Evolutionary conservation across 2,113 vertebrate species (phyloP).

Genomic region (Amphiprion ocellaris): DNA sequence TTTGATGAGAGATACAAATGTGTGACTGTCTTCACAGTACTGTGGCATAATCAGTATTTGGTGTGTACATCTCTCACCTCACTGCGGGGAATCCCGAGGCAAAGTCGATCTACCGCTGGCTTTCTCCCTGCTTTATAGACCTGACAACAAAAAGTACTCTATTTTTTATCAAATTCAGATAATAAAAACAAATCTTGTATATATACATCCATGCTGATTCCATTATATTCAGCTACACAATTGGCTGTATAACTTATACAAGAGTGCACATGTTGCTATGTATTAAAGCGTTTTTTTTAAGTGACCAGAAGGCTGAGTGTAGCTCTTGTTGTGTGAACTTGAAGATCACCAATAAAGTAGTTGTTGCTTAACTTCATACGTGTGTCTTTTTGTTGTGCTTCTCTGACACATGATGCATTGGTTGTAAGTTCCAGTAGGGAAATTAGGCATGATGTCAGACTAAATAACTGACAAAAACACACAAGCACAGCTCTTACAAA

Average conservation of each 20-base stretch:
- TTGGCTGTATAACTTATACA: too few relatives aligned
- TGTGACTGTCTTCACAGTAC: neutral
- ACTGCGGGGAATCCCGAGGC: slow-evolving; percentile 85
- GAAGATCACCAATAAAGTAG: neutral
- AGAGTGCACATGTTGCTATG: too few relatives aligned
- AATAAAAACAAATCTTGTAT: neutral
- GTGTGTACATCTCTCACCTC: slow-evolving; percentile 73
- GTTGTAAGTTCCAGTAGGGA: neutral
- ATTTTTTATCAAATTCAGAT: neutral
- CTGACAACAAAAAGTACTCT: slow-evolving; percentile 59
- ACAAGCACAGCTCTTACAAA: neutral
- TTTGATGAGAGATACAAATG: neutral
- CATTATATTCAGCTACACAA: neutral
- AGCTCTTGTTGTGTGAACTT: too few relatives aligned
- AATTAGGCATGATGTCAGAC: neutral
- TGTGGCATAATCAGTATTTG: neutral
- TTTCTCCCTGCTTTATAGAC: slow-evolving; percentile 82
- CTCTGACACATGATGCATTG: neutral
- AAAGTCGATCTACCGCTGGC: slow-evolving; percentile 85
- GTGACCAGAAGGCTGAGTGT: too few relatives aligned
- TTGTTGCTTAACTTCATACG: neutral
- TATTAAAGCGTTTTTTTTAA: too few relatives aligned
- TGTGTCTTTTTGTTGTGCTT: neutral
- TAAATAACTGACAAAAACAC: neutral
- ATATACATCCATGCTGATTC: neutral